A percentile compares a stretch with the other conserved stretches of the same genome.
phyloP scores from a whole-genome alignment of 2,797 vertebrate genomes.

The Catamblyrhynchus diadema region DNA sequence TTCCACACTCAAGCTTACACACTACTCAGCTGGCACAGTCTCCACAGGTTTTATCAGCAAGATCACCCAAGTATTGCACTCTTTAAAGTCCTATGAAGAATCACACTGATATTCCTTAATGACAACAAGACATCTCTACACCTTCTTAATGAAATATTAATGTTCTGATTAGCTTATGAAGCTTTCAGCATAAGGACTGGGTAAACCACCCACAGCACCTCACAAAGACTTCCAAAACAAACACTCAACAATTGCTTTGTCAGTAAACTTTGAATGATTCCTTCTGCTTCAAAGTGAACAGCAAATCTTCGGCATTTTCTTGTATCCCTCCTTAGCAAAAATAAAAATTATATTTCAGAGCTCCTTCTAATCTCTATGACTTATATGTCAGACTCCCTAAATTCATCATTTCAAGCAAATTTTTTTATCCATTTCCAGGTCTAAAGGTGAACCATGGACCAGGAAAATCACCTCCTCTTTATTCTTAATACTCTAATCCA shows the following conservation, averaged over 20 bases:
- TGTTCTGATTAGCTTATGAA: neutral
- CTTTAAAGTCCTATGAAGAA: neutral
- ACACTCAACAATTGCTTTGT: neutral
- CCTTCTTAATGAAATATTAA: neutral
- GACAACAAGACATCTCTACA: neutral
- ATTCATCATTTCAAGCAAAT: neutral
- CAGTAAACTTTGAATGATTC: neutral
- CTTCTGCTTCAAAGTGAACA: neutral
- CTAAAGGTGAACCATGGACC: neutral
- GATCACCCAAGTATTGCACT: neutral
- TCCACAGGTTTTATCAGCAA: neutral
- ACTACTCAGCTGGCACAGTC: neutral
- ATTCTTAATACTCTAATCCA: neutral
- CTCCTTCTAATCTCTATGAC: neutral
- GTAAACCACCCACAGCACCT: neutral
- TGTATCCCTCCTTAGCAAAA: neutral
- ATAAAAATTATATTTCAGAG: slow-evolving; percentile 8
- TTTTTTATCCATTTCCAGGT: neutral
- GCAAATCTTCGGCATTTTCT: neutral
- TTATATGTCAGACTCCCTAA: slow-evolving; percentile 5
- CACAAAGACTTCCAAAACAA: neutral
- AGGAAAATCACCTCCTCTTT: neutral
- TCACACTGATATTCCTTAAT: neutral
- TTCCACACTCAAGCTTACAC: neutral
- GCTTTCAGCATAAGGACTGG: neutral